Evolutionary conservation across 2,113 vertebrate species (phyloP).

Genomic region (Myotis davidii): DNA sequence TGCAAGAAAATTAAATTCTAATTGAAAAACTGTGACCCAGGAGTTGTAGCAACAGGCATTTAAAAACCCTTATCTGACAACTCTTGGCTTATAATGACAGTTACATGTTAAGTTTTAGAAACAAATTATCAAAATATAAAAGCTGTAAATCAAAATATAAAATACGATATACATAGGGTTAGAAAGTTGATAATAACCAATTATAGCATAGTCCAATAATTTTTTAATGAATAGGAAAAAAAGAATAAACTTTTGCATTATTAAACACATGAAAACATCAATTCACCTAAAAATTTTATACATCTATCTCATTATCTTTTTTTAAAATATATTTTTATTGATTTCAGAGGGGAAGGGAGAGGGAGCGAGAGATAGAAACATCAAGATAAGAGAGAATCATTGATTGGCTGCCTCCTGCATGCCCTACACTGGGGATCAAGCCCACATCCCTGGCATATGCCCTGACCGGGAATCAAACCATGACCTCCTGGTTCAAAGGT

Average conservation of each 20-base stretch:
- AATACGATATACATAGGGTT: neutral
- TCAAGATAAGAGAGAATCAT: too few species aligned
- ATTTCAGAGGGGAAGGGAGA: too few species aligned
- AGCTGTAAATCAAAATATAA: neutral
- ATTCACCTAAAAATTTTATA: neutral
- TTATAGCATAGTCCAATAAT: neutral
- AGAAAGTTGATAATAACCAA: neutral
- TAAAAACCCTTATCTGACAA: neutral
- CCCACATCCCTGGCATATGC: too few species aligned
- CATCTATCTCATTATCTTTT: neutral
- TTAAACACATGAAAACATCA: neutral
- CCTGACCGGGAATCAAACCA: too few species aligned
- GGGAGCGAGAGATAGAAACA: too few species aligned
- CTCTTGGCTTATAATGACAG: neutral
- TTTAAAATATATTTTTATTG: too few species aligned
- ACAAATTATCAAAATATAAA: neutral
- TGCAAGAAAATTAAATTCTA: slow-evolving; percentile 23
- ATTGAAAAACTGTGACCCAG: neutral
- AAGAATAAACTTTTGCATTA: neutral
- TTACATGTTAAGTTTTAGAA: neutral
- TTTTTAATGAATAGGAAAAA: neutral
- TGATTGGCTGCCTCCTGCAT: too few species aligned
- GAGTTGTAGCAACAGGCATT: neutral
- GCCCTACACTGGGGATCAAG: too few species aligned
- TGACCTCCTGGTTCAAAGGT: too few species aligned